Percentiles rank a stretch among this genome's conserved stretches.
Conservation (phyloP, 2,113 vertebrate species). For the Dendropsophus ebraccatus region DNA sequence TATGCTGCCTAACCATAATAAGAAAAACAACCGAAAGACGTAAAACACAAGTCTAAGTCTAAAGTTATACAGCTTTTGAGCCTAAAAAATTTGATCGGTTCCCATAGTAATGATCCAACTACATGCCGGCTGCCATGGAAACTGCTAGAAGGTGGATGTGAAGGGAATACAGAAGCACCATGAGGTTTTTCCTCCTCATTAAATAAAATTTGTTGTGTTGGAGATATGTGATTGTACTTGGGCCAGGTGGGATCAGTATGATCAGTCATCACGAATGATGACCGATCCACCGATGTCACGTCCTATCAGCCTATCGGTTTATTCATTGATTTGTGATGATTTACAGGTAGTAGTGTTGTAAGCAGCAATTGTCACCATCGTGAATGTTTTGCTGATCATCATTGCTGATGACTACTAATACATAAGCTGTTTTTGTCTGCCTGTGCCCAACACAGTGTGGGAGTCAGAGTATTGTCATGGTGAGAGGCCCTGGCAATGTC, state of each 20-base stretch:
- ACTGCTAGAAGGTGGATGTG: slow-evolving; percentile 37
- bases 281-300: background rate
- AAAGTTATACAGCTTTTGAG: background rate
- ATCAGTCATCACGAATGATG: background rate
- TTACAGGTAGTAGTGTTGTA: too few relatives aligned
- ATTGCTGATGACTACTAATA: background rate
- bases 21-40: background rate
- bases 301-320: background rate
- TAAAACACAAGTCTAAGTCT: background rate
- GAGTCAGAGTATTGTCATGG: background rate
- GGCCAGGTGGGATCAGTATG: background rate
- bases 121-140: slow-evolving; percentile 51
- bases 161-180: slow-evolving; percentile 24
- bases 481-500: background rate
- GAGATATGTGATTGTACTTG: background rate
- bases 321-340: background rate
- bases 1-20: background rate
- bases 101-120: slow-evolving; percentile 30
- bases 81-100: background rate
- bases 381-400: too few relatives aligned
- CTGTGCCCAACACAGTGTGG: background rate
- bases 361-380: too few relatives aligned
- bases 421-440: background rate
- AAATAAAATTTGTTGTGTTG: background rate
- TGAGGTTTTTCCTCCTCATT: background rate